Conservation (phyloP, 2,797 vertebrate genomes). For the Limnodromus scolopaceus region DNA sequence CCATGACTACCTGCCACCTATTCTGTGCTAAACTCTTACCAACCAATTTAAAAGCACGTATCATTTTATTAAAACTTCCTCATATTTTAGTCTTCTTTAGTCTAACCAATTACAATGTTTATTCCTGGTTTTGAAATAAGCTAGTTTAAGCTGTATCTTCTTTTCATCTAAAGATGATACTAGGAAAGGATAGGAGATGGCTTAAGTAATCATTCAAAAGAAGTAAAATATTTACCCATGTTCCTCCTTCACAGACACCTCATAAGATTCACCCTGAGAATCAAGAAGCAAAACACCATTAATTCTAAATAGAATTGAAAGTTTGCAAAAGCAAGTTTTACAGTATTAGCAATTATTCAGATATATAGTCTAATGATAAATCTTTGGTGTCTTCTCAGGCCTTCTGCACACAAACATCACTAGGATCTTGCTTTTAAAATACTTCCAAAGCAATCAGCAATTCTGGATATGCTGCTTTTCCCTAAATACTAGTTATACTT, state of each 20-base stretch:
- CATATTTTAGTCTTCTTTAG: background rate
- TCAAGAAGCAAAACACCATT: background rate
- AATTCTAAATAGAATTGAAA: background rate
- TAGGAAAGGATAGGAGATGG: background rate
- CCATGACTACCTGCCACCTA: background rate
- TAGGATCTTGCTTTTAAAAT: background rate
- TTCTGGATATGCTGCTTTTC: background rate
- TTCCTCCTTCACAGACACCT: constrained; percentile 71
- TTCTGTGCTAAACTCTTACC: background rate
- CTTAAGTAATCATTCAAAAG: background rate
- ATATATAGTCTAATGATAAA: background rate
- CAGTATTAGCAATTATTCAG: background rate
- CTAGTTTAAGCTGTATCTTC: background rate
- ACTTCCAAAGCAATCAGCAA: background rate
- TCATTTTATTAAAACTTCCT: background rate
- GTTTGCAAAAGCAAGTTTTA: background rate
- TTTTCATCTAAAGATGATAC: background rate
- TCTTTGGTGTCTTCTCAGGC: background rate
- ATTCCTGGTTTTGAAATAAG: background rate
- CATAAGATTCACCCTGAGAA: constrained; percentile 71
- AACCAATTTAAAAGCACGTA: background rate
- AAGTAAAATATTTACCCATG: constrained; percentile 70
- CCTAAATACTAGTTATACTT: background rate
- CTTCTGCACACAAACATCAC: background rate
- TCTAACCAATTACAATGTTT: background rate